Conservation (phyloP, 2,113 vertebrate species). For the Oplegnathus fasciatus region DNA sequence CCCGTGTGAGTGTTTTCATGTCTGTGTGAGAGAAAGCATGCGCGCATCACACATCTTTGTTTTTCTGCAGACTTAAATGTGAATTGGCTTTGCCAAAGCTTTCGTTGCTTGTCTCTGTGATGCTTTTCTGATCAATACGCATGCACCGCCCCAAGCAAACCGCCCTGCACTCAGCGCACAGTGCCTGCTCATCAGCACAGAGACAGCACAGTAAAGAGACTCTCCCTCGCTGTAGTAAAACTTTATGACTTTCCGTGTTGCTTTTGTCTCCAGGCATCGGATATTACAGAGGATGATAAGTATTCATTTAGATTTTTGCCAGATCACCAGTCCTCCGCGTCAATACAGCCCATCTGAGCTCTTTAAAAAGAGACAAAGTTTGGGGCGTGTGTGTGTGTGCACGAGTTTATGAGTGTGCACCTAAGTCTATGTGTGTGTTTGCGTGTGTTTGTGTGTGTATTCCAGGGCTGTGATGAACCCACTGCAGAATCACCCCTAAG, state of each 20-base stretch:
- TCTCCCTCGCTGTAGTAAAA: conserved; percentile 80
- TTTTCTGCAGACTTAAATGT: conserved; percentile 27
- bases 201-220: conserved; percentile 79
- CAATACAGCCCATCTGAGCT: conserved; percentile 80
- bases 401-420: conserved; percentile 35
- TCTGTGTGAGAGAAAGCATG: conserved; percentile 5
- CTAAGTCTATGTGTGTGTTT: conserved; percentile 22
- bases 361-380: conserved; percentile 72
- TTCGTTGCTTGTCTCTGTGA: background rate
- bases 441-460: conserved; percentile 30
- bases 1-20: conserved; percentile 17
- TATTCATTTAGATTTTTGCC: conserved; percentile 79
- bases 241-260: conserved; percentile 79
- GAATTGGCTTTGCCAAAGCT: conserved; percentile 26
- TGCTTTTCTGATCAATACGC: conserved; percentile 59
- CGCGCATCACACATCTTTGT: conserved; percentile 3
- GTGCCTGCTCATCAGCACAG: conserved; percentile 71
- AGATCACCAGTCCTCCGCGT: conserved; percentile 76
- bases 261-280: conserved; percentile 79
- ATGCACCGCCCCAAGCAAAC: conserved; percentile 30
- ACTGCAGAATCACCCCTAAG: conserved; percentile 68
- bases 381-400: conserved; percentile 8
- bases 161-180: conserved; percentile 61
- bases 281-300: conserved; percentile 79
- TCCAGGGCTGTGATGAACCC: conserved; percentile 68